Evolutionary conservation across 2,888 invertebrate genomes (phyloP), one percentile per base, ranked within the genome.

Genomic region (Nymphalis urticae): DNA sequence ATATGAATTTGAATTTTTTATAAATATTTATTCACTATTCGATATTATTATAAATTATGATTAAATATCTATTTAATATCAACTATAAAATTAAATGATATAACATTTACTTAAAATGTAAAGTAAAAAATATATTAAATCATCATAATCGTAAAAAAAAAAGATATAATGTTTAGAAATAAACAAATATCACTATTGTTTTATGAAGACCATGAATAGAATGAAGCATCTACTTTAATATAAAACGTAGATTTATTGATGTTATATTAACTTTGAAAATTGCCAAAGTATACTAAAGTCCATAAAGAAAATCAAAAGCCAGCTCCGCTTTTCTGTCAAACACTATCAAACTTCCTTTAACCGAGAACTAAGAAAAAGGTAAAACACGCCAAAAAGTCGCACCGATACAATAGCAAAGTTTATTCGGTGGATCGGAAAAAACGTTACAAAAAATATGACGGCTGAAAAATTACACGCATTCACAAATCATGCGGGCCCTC

Each of bases 401-500:
- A 80, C 77, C 81, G 75, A 82, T 84, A 92, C 89, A 92, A 92
- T 88, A 80, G 88, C 78, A 76, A 92, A 92, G 84, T 92, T 92
- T 90, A 85, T 86, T 86, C 83, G 83, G 83, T 81, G 85, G 84
- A 84, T 86, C 80, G 85, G 83, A 82, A 85, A 85, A 87, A 86
- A 82, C 85, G 87, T 87, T 86, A 87, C 87, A 88, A 90, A 91
- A 91, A 91, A 91, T 90, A 89, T 92, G 92, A 92, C 91, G 87
- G 90, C 87, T 92, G 91, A 92, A 90, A 92, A 92, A 92, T 92
- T 90, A 92, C 91, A 90, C 91, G 87, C 90, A 89, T 89, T 90
- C 91, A 91, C 89, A 91, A 92, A 91, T 91, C 90, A 90, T 88
- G 84, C 88, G 88, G 87, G 88, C 83, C 85, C 84, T 86, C 89